Conservation (phyloP, 2,797 vertebrate species). For the Urophycis tenuis region DNA sequence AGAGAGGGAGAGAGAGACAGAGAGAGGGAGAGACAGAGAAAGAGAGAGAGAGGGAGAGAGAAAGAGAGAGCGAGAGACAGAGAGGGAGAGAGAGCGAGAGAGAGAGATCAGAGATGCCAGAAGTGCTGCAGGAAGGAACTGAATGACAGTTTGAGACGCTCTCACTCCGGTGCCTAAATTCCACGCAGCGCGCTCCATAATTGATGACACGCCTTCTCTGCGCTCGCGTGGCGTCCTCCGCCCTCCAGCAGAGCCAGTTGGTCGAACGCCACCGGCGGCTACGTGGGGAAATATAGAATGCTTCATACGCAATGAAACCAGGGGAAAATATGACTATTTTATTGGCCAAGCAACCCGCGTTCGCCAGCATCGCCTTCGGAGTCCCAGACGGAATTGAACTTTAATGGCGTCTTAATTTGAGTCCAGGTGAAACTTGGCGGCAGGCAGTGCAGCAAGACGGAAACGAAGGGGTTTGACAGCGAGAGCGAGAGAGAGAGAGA, state of each 20-base stretch:
- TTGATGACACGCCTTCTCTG: neutral
- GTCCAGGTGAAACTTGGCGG: neutral
- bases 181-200: neutral
- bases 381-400: too few species aligned
- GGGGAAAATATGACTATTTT: neutral
- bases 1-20: neutral
- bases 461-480: constrained; percentile 6
- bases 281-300: neutral
- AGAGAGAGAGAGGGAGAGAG: too few species aligned
- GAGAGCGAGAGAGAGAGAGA: neutral
- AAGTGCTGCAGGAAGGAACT: neutral
- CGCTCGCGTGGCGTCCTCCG: neutral
- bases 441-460: neutral
- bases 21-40: too few species aligned
- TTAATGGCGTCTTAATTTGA: too few species aligned
- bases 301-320: neutral
- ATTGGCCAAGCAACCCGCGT: neutral
- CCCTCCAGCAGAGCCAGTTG: neutral
- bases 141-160: neutral
- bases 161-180: neutral
- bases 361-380: neutral
- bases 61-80: too few species aligned
- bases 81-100: too few species aligned
- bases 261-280: neutral
- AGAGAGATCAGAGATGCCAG: neutral